These are phyloP conservation scores for Cryptosula pallasiana DNA, from an alignment of 2,888 invertebrate genomes.

Conservation along the genomic window DNA sequence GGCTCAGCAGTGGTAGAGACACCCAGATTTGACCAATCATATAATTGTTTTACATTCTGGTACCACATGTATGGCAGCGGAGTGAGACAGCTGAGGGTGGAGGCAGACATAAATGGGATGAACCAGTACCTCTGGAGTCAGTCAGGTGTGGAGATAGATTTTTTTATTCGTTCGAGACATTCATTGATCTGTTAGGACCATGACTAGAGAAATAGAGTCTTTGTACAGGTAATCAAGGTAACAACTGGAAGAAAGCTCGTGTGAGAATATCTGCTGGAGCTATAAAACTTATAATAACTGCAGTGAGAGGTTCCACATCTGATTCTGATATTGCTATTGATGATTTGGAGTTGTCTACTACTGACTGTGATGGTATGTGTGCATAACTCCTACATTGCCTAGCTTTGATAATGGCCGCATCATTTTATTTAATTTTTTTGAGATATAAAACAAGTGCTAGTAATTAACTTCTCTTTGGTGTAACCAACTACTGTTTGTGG, in stretches of 20 bases:
- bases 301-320: not conserved
- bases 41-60: constrained; percentile 18
- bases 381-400: no score
- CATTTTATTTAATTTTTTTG: no score
- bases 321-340: constrained; percentile 16
- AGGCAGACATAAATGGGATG: not conserved
- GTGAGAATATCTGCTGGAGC: not conserved
- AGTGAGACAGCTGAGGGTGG: not conserved
- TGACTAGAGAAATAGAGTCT: no score
- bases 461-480: no score
- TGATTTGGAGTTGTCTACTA: not conserved
- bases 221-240: not conserved
- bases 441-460: no score
- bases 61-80: constrained; percentile 20
- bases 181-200: no score
- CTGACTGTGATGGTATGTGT: constrained; percentile 6
- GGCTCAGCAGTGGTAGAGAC: constrained; percentile 10
- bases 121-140: constrained; percentile 4
- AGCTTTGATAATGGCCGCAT: no score
- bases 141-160: no score
- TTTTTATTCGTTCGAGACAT: no score
- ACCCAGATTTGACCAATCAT: constrained; percentile 5
- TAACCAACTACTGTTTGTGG: no score
- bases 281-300: constrained; percentile 15
- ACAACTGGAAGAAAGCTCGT: not conserved